Evolutionary conservation across 2,113 vertebrate genomes (phyloP), one percentile per base, ranked within the genome.

Genomic region (Mugil cephalus): DNA sequence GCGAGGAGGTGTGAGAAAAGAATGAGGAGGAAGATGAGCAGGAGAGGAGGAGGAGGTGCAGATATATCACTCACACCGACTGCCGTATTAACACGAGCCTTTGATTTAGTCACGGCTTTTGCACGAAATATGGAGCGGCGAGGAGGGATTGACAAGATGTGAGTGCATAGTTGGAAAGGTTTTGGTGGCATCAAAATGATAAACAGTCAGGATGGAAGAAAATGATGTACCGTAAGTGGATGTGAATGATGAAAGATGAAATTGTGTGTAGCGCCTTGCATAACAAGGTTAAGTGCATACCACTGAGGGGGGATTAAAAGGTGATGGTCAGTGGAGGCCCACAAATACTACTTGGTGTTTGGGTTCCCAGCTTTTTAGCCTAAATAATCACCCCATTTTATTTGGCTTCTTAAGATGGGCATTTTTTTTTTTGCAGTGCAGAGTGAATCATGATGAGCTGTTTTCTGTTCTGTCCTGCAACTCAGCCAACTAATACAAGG

Each of bases 361-460:
- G 24, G 24, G 24, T 30, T 30, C 3, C 24, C 24, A 30, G 8
- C 38, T 15, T 7, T 12, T 48, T 7, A 10, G 35, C 30, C 38
- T 18, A 35, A 47, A 73, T 53, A n/a, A 42, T 46, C 50, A 62
- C 45, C 62, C 24, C 15, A 36, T 68, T 60, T 55, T 18, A 36
- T 19, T 47, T 9, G 13, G 12, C 46, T 79, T 52, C 50, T 60
- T n/a, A 24, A 35, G 35, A 59, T 53, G 35, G 43, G 30, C 50
- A 1, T 48, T 68, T 69, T 56, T 43, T 71, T 69, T n/a, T 30
- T 30, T 30, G 36, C 67, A 43, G 36, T 5, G 10, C 63, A 70
- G 65, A 63, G 72, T 90, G 81, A 90, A 81, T 88, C 86, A 89
- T 38, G 51, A 89, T 87, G 87, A 83, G 74, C 72, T 85, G 62